A percentile compares a stretch with the other conserved stretches of the same genome.
phyloP scores from a whole-genome alignment of 92 coral and sea anemone genomes.

The Virgularia gustaviana region DNA sequence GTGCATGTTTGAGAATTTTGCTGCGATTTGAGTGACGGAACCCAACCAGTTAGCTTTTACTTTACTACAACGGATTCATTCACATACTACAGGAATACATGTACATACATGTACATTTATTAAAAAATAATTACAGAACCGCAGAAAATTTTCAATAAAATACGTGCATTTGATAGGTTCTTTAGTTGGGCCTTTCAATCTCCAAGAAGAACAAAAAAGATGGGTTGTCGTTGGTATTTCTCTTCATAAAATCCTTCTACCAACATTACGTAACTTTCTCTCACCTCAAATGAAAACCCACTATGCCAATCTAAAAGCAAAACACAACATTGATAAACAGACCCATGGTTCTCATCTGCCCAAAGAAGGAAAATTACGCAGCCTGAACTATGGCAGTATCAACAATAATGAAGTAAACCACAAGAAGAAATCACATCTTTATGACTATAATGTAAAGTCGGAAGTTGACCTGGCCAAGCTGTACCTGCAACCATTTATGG shows the following conservation, averaged over 20 bases:
- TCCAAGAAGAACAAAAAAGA: conserved; percentile 63
- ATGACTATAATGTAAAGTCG: conserved; percentile 63
- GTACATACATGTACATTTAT: no score
- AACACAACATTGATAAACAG: conserved; percentile 53
- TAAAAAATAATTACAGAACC: no score
- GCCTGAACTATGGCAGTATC: conserved; percentile 65
- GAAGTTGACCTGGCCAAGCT: conserved; percentile 67
- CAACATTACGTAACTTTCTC: conserved; percentile 53
- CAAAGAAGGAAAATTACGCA: conserved; percentile 32
- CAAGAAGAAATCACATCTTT: conserved; percentile 5
- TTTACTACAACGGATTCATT: no score
- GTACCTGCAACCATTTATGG: conserved; percentile 70
- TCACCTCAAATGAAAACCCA: conserved; percentile 55
- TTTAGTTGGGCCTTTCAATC: conserved; percentile 26
- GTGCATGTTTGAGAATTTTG: no score
- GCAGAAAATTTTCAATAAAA: not conserved
- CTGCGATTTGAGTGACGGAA: no score
- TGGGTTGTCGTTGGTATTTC: conserved; percentile 82
- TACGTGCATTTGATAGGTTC: not conserved
- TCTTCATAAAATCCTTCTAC: conserved; percentile 61
- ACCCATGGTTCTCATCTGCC: conserved; percentile 1
- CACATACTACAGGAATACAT: no score
- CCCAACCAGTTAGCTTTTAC: no score
- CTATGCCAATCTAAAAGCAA: conserved; percentile 36
- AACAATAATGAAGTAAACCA: conserved; percentile 56